Conservation (phyloP, 2,888 invertebrate species). For the Sialis fuliginosa region DNA sequence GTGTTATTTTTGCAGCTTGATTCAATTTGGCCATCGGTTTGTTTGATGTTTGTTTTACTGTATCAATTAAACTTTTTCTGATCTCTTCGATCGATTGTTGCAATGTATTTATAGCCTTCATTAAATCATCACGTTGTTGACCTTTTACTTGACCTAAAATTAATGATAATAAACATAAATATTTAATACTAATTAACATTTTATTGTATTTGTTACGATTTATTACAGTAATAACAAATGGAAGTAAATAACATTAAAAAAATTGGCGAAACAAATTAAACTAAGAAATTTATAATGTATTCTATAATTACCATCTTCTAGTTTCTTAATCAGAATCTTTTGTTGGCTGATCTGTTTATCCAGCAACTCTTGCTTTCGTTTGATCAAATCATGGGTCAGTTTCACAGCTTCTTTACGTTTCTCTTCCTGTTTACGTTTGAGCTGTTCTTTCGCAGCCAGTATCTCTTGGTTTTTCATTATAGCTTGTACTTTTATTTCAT, state of each 20-base stretch:
- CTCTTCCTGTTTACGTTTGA: constrained; percentile 58
- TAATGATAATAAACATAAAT: too few species aligned
- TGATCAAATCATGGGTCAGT: constrained; percentile 62
- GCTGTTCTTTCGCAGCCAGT: constrained; percentile 42
- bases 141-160: constrained; percentile 19
- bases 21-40: constrained; percentile 6
- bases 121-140: constrained; percentile 56
- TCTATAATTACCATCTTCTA: constrained; percentile 46
- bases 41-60: constrained; percentile 9
- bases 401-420: constrained; percentile 57
- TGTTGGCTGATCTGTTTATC: constrained; percentile 81
- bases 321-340: constrained; percentile 59
- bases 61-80: constrained; percentile 42
- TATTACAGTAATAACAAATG: not conserved
- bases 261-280: not conserved
- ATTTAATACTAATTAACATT: not conserved
- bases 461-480: constrained; percentile 36
- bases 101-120: constrained; percentile 65
- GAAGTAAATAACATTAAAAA: not conserved
- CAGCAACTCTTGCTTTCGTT: constrained; percentile 71
- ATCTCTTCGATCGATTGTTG: constrained; percentile 70
- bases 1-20: constrained; percentile 12
- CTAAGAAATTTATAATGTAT: too few species aligned
- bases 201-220: not conserved
- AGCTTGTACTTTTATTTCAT: constrained; percentile 22